These are phyloP conservation scores for Eriocheir sinensis DNA, from an alignment of 1,140 invertebrate genomes.

Conservation along the genomic window DNA sequence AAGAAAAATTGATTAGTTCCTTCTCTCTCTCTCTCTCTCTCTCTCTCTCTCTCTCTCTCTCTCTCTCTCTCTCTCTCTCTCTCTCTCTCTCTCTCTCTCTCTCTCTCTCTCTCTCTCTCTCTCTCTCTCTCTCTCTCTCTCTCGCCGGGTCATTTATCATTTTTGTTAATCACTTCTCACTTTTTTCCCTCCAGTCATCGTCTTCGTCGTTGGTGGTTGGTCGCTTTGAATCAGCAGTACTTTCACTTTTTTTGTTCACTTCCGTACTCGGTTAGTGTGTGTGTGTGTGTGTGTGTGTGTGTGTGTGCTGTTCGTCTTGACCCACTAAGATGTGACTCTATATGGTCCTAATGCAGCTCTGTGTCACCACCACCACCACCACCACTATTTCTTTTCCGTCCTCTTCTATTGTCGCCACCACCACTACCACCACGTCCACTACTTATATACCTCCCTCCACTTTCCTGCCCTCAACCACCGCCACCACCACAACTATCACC, in stretches of 20 bases:
- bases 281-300: neutral
- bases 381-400: too few species aligned
- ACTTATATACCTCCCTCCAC: too few species aligned
- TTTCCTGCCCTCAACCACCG: too few species aligned
- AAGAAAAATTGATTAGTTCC: neutral
- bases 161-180: neutral
- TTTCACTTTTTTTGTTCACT: neutral
- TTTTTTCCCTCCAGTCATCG: too few species aligned
- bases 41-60: constrained; percentile 1
- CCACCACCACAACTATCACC: too few species aligned
- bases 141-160: neutral
- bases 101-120: constrained; percentile 11
- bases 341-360: neutral
- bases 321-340: constrained; percentile 1
- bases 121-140: constrained; percentile 22
- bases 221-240: constrained; percentile 24
- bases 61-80: neutral
- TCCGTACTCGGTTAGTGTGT: neutral
- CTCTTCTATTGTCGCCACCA: too few species aligned
- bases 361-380: neutral
- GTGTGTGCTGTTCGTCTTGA: constrained; percentile 17
- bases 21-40: neutral
- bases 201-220: constrained; percentile 6
- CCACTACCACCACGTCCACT: too few species aligned
- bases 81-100: neutral